Base-by-base conservation (phyloP, 2,888 invertebrate genomes). In the Brachycybe producta region DNA sequence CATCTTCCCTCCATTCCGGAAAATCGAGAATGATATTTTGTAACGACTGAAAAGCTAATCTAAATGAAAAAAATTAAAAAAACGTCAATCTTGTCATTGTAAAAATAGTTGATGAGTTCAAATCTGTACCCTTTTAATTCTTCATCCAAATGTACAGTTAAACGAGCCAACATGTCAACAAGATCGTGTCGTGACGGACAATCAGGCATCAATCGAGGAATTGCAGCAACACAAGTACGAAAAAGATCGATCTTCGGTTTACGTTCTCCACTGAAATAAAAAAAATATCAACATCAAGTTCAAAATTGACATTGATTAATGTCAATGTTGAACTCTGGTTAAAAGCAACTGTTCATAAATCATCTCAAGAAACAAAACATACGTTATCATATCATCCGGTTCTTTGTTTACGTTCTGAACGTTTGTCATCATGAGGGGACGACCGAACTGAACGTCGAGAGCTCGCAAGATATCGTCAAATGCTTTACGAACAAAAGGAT, bases 71-170 rank as follows among this genome's bases (percentile, higher is more conserved):
- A 23, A 41, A 41, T 51, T 17, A n/a, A 13, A 41, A 36, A 51
- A 54, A 38, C 26, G 51, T 3, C 7, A 52, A 13, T 50, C n/a
- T 19, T 27, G 19, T 11, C 11, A 7, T 17, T n/a, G 5, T 43
- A 26, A 45, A 44, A n/a, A 43, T 3, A 11, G n/a, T 19, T 13
- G 8, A 50, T 19, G 5, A 3, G 15, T 19, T 47, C 27, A 40
- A 19, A 26, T 23, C 57, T 63, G 57, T 57, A 63, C 66, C 84
- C 88, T 26, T 92, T 76, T 48, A 99, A 72, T 69, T 99, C 98
- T 65, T 97, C 98, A 61, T 99, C 98, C 82, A 97, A 86, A 65
- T 99, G 98, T 1, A 97, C 87, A 0, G 95, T 97, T 40, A 98
- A 75, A 4, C 97, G 76, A 34, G 90, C 83, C 3, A 99, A 72